Conservation (phyloP, 2,113 vertebrate species). For the Podilymbus podiceps region DNA sequence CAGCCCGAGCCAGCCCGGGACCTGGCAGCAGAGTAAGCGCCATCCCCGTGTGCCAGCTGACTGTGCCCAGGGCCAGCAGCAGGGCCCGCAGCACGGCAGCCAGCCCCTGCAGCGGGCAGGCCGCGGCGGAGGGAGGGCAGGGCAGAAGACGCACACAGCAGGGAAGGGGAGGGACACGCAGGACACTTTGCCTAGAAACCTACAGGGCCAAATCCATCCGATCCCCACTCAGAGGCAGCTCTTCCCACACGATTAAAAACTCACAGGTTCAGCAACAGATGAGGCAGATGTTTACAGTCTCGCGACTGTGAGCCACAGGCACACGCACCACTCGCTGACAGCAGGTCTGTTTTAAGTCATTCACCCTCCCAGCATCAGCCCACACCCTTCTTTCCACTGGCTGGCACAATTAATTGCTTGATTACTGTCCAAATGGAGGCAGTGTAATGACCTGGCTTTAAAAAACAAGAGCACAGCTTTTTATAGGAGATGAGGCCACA, state of each 20-base stretch:
- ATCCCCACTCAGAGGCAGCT: neutral
- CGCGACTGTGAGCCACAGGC: neutral
- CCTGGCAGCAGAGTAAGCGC: rapidly evolving
- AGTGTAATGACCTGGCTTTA: neutral
- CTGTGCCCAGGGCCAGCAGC: neutral
- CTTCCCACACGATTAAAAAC: neutral
- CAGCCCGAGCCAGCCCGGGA: neutral
- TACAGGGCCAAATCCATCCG: neutral
- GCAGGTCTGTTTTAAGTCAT: neutral
- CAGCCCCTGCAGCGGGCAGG: rapidly evolving
- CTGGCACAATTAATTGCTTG: neutral
- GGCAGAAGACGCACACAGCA: neutral
- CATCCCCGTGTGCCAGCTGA: neutral
- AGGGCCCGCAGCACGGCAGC: rapidly evolving
- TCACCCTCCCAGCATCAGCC: neutral
- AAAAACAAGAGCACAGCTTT: neutral
- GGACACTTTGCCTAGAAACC: neutral
- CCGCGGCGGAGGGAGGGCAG: neutral
- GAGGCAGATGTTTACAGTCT: neutral
- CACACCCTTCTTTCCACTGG: neutral
- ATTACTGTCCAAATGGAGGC: neutral
- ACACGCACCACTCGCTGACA: rapidly evolving
- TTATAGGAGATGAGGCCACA: neutral
- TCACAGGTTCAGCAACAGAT: rapidly evolving
- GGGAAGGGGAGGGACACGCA: neutral